These are phyloP conservation scores for Pegea sp. DNA, from an alignment of 23 tunicate genomes.

Conservation along the genomic window DNA sequence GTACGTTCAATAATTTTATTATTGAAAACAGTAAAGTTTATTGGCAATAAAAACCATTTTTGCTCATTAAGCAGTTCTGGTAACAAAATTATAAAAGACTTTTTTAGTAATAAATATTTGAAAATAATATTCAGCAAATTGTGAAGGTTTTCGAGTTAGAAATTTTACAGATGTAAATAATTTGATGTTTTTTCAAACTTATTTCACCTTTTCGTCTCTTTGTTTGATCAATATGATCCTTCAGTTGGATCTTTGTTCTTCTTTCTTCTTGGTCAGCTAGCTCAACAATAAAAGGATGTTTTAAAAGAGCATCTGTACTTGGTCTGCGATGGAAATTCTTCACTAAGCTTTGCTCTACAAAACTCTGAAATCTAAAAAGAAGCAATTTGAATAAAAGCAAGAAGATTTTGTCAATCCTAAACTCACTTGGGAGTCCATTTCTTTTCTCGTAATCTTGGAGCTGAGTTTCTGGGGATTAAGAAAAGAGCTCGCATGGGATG, in stretches of 20 bases:
- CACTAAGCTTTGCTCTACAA: constrained; percentile 74
- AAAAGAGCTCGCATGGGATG: constrained; percentile 99
- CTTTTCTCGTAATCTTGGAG: constrained; percentile 71
- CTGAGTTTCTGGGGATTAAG: constrained; percentile 90
- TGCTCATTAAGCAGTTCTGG: too few relatives aligned
- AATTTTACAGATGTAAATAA: neutral
- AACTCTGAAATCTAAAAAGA: constrained; percentile 35
- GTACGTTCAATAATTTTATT: too few relatives aligned
- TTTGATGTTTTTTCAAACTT: neutral
- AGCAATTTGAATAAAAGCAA: neutral
- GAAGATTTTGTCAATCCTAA: neutral
- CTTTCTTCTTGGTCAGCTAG: constrained; percentile 59
- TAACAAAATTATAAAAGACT: too few relatives aligned
- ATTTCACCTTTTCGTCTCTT: constrained; percentile 65
- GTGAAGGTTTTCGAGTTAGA: too few relatives aligned
- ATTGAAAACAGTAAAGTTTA: too few relatives aligned
- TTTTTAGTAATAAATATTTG: too few relatives aligned
- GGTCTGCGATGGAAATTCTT: constrained; percentile 91
- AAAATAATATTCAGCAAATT: too few relatives aligned
- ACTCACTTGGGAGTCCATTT: constrained; percentile 59
- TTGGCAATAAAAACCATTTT: too few relatives aligned
- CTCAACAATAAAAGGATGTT: constrained; percentile 67
- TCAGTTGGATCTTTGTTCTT: constrained; percentile 77
- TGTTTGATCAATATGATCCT: constrained; percentile 86
- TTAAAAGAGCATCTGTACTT: constrained; percentile 54